These are phyloP conservation scores for Steinernema hermaphroditum DNA, from an alignment of 2,888 invertebrate species.

Conservation along the genomic window DNA sequence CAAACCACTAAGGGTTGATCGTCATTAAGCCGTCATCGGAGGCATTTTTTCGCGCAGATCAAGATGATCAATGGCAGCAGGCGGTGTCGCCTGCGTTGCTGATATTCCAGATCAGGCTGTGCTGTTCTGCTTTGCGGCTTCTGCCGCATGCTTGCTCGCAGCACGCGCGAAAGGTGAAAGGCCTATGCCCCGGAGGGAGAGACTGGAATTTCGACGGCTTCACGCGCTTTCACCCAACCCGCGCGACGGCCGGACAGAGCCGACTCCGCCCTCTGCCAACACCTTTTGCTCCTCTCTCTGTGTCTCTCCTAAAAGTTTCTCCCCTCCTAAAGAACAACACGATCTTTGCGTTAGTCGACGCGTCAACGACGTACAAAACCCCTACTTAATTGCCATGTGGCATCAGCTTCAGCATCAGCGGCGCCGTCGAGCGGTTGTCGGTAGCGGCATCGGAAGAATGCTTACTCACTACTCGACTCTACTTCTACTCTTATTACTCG, in stretches of 20 bases:
- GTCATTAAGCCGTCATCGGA: conserved; percentile 29
- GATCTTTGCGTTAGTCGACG: conserved; percentile 31
- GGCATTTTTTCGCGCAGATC: conserved; percentile 27
- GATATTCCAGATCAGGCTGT: conserved; percentile 29
- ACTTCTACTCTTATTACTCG: conserved; percentile 4
- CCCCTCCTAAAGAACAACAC: conserved; percentile 31
- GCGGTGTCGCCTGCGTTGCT: conserved; percentile 1
- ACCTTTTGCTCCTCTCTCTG: conserved; percentile 30
- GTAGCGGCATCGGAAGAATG: conserved; percentile 30
- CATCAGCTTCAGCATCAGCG: conserved; percentile 31
- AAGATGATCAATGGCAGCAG: conserved; percentile 9
- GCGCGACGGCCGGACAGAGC: conserved; percentile 26
- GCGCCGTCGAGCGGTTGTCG: conserved; percentile 27
- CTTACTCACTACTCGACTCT: conserved; percentile 27
- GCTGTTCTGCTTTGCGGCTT: conserved; percentile 11
- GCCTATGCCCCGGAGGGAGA: conserved; percentile 31
- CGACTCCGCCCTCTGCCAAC: conserved; percentile 30
- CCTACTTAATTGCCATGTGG: conserved; percentile 31
- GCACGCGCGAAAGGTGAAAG: conserved; percentile 29
- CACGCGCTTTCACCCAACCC: conserved; percentile 30
- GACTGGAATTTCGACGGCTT: conserved; percentile 28
- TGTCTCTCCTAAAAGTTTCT: conserved; percentile 30
- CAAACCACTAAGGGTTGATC: conserved; percentile 17
- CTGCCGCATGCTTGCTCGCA: conserved; percentile 20
- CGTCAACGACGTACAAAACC: conserved; percentile 29